Base-by-base conservation (phyloP, 2,888 invertebrate genomes). In the Anarsia innoxiella region DNA sequence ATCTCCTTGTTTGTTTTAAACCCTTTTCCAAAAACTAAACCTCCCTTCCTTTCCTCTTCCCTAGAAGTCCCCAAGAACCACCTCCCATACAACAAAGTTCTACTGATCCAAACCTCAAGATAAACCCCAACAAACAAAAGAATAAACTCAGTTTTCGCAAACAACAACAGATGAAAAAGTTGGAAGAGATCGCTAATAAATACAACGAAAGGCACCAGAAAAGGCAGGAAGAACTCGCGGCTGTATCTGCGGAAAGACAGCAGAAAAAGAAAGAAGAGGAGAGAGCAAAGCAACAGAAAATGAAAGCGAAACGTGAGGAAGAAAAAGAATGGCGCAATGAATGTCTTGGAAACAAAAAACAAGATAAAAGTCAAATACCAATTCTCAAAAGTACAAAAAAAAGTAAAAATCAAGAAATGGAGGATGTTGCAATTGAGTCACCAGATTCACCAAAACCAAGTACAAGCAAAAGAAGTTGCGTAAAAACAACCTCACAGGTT, bases 1-100 rank as follows among this genome's bases (percentile, higher is more conserved):
- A 68, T 71, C 83, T 83, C 83, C 84, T 84, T 83, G 73, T 84
- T 84, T 84, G 80, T 69, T 52, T 44, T 35, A 49, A 32, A 41
- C 40, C 53, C 46, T 53, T 37, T 4, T 8, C n/a, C n/a, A n/a
- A 8, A 11, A 29, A 45, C 41, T 49, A 57, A 62, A 54, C 37
- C 41, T 49, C 49, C 77, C 80, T 77, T 80, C 82, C 82, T 83
- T 80, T 80, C 78, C 82, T 62, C 67, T 75, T 59, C 63, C 60
- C 31, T 82, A 84, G 84, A 74, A 60, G 59, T 46, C 42, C 50
- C 46, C 67, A 72, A 68, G 69, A 71, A 44, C 52, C 57, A 44
- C 46, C 66, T 45, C 48, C 59, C 40, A 45, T 63, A 49, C 68
- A 72, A 63, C 60, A 66, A 64, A 71, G 59, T 55, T 60, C 51